Conservation (phyloP, 2,888 invertebrate genomes). For the Drosophila buzzatii region DNA sequence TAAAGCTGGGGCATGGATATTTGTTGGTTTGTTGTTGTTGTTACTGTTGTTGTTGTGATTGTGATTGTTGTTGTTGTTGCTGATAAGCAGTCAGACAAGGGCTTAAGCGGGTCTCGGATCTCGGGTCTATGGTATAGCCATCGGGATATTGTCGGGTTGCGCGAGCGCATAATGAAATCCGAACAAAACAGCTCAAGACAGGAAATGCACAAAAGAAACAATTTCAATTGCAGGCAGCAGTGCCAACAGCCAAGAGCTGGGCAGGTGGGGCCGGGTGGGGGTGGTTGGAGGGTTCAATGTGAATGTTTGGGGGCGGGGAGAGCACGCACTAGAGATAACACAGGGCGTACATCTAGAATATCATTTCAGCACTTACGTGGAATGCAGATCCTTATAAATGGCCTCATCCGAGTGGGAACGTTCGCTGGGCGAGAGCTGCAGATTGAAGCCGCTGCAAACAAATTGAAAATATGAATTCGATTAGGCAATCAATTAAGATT, state of each 20-base stretch:
- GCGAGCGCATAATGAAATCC: slow-evolving; percentile 57
- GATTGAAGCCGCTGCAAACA: slow-evolving; percentile 91
- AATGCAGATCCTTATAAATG: slow-evolving; percentile 93
- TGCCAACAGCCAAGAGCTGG: neutral
- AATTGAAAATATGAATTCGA: too few species aligned
- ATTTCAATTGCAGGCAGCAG: slow-evolving; percentile 17
- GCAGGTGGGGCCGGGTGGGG: neutral
- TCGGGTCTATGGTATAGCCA: neutral
- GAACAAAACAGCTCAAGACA: slow-evolving; percentile 28
- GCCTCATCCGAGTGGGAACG: slow-evolving; percentile 93
- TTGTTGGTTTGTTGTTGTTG: slow-evolving; percentile 16
- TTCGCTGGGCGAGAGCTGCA: slow-evolving; percentile 87
- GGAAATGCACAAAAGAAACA: slow-evolving; percentile 55
- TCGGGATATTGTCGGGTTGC: slow-evolving; percentile 28
- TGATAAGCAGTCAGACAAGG: slow-evolving; percentile 60
- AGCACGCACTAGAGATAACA: slow-evolving; percentile 47
- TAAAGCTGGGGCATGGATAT: slow-evolving; percentile 64
- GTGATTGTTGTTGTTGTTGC: slow-evolving; percentile 30
- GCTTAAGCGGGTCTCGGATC: slow-evolving; percentile 54
- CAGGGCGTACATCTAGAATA: neutral
- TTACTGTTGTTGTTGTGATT: slow-evolving; percentile 20
- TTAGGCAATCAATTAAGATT: neutral
- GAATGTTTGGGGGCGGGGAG: neutral
- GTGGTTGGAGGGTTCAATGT: too few species aligned
- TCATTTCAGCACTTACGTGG: slow-evolving; percentile 88